Evolutionary conservation across 2,797 vertebrate genomes (phyloP), one percentile per base, ranked within the genome.

Genomic region (Gambusia yucatana): DNA sequence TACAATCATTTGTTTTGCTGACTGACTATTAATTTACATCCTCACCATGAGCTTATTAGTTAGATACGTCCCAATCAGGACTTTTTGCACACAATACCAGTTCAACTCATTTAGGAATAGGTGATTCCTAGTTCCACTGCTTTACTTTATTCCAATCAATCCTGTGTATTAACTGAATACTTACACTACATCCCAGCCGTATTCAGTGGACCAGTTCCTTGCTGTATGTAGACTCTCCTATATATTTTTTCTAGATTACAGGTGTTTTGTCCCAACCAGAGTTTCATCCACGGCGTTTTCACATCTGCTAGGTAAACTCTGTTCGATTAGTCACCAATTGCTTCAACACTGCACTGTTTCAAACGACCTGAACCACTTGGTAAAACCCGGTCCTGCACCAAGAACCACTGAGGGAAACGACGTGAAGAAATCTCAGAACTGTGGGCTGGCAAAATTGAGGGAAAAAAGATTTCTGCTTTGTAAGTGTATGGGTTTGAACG

Each of bases 1-100:
- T 71, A 20, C 63, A 77, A 39, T 16, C 61, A 52, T 71, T 77
- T 70, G n/a, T 70, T 77, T 52, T 77, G 63, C 76, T 6, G 63
- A 50, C 76, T 46, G 39, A 44, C 41, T 70, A 28, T 44, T 44
- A n/a, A 70, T 70, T 70, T 70, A 28, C 13, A 44, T 44, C 67
- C 3, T 8, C 1, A 0, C 59, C 13, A 20, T 36, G 65, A 69
- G 22, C 13, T 46, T 46, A n/a, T 70, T 44, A 44, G 67, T 70
- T 70, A 46, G 63, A 22, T 28, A 25, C 41, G 4, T 25, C 9
- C 36, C 3, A 5, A 25, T 39, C 16, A 63, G 13, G 30, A 63
- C 28, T 63, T 59, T 6, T 16, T 17, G 11, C 59, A 6, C 61
- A 25, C 39, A n/a, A 36, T 63, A 33, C 13, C 7, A 33, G 17